Base-by-base conservation (phyloP, 2,113 vertebrate genomes). In the Serilophus lunatus region DNA sequence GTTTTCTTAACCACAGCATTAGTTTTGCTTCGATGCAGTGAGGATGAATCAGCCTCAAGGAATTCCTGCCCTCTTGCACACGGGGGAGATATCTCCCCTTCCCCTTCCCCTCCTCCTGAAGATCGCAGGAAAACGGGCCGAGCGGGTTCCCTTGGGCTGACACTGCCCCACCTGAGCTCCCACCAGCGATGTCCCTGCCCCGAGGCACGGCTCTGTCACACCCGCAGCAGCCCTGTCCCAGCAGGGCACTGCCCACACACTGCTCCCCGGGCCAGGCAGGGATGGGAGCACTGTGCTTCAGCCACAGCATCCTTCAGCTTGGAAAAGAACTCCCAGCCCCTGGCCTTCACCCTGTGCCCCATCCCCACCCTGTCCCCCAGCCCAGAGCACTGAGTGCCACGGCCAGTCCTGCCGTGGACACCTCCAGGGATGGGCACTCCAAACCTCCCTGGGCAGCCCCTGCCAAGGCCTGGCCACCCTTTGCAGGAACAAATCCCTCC, bases 311-410 rank as follows among this genome's bases (percentile, higher is more conserved):
- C 61, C 10, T 20, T 54, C 2, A 12, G 54, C 38, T 8, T 31
- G 54, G 54, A 53, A 47, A 75, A 76, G 7, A 1, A 9, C 20
- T 54, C n/a, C n/a, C 3, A 35, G 61, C 2, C 12, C 65, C 45
- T 2, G 0, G 0, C 38, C 23, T 38, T 33, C 23, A 0, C 8
- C 2, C 33, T 17, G 26, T 66, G 60, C 12, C 50, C 0, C 0
- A 17, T 24, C 0, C 59, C 44, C 45, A 6, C 38, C 53, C 1
- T 66, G 86, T 74, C 44, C 26, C n/a, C 60, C 77, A 80, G n/a
- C 35, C 42, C 66, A 81, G 66, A 13, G 77, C 76, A 0, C 42
- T 23, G 1, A 71, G 75, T 56, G 85, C 17, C 68, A 50, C 18
- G 42, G 47, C 66, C 85, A 64, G 57, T 0, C 18, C 2, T 54